Evolutionary conservation across 92 coral and sea anemone species (phyloP).

Genomic region (Porites cylindrica): DNA sequence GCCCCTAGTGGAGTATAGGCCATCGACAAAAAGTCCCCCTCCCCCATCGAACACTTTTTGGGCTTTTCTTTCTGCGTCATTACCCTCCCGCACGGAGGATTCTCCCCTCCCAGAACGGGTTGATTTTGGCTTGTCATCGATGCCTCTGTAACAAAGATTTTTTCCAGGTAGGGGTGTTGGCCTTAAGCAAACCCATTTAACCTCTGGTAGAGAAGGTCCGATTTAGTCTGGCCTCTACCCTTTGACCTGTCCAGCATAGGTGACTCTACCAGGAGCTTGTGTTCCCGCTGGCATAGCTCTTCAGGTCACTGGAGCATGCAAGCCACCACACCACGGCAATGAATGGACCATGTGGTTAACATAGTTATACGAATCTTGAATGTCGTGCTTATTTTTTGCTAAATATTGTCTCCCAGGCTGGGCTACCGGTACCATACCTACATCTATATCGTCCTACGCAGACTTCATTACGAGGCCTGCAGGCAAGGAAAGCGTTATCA

Average conservation of each 20-base stretch:
- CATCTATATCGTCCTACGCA: constrained; percentile 82
- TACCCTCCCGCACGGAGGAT: not conserved
- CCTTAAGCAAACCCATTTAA: not conserved
- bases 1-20: too few relatives aligned
- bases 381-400: not conserved
- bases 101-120: not conserved
- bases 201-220: constrained; percentile 9
- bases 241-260: constrained; percentile 46
- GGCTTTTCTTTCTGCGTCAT: not conserved
- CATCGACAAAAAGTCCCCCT: too few relatives aligned
- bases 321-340: constrained; percentile 1
- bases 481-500: constrained; percentile 72
- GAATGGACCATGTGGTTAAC: not conserved
- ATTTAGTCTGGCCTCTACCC: constrained; percentile 27
- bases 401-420: constrained; percentile 62
- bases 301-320: constrained; percentile 32
- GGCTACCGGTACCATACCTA: constrained; percentile 80
- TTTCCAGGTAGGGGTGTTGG: not conserved
- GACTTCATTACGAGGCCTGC: constrained; percentile 84
- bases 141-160: not conserved
- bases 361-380: not conserved
- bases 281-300: constrained; percentile 41
- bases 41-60: too few relatives aligned
- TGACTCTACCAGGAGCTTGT: constrained; percentile 50
- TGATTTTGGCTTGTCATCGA: not conserved